Base-by-base conservation (phyloP, 2,113 vertebrate genomes). In the Dissostichus mawsoni region DNA sequence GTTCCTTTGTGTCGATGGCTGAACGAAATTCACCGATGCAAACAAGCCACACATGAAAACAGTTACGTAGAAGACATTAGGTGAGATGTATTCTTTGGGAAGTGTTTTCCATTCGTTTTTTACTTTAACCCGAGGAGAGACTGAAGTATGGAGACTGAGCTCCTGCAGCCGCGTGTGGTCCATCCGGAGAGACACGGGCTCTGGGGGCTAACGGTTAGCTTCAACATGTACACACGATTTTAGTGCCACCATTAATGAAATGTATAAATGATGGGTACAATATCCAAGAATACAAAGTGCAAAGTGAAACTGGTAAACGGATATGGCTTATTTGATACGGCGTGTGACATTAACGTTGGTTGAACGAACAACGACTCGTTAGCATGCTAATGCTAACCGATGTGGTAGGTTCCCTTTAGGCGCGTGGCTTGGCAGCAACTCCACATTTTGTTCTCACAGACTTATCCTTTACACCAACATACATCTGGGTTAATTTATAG, bases 371-470 rank as follows among this genome's bases (percentile, higher is more conserved):
- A 47, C 50, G 64, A 23, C 14, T 20, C 11, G 47, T 74, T 68
- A 80, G 71, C 71, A 68, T 75, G 71, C 65, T 81, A 56, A 74
- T 69, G 78, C 78, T 81, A 81, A 44, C 25, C 53, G n/a, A 2
- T 10, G 56, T 12, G 69, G 17, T 50, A 11, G 23, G 6, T 4
- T 44, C 17, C 36, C 23, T 36, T 23, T 14, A 13, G 47, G 36
- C 44, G 12, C 48, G 29, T 55, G 10, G 23, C 14, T 6, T 18
- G 17, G 16, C 8, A n/a, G 16, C 53, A 51, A n/a, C 5, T 3
- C n/a, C 50, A 45, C 47, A 17, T n/a, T 1, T 16, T 11, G 4
- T 2, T 36, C 33, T 11, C 18, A 29, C 18, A 36, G 4, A 47
- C 3, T 1, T 57, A 12, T 29, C 16, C 11, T 59, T 48, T 8